phyloP scores from a whole-genome alignment of 2,797 vertebrate species.

The Garrulus glandarius region DNA sequence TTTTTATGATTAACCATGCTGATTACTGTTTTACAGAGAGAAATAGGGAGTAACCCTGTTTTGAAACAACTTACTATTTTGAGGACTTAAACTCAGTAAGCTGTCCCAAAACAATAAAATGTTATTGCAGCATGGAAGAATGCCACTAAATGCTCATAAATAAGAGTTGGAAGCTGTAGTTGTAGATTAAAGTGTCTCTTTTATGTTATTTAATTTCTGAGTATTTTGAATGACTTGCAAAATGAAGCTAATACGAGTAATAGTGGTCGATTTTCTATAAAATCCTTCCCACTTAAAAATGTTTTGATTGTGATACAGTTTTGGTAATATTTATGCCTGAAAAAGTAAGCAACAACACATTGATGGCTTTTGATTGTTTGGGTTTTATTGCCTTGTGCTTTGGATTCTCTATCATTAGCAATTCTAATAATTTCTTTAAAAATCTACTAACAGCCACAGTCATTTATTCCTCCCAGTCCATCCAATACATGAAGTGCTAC shows the following conservation, averaged over 20 bases:
- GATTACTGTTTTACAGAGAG: not conserved
- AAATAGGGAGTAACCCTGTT: not conserved
- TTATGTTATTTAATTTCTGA: not conserved
- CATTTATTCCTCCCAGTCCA: accelerated
- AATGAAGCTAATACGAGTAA: not conserved
- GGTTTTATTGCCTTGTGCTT: not conserved
- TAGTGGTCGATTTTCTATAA: not conserved
- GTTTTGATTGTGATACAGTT: not conserved
- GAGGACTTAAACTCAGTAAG: not conserved
- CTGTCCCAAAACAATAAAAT: not conserved
- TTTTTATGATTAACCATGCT: not conserved
- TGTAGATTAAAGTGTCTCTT: not conserved
- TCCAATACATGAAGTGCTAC: not conserved
- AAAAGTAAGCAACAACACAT: not conserved
- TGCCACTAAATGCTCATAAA: not conserved
- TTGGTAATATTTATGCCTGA: not conserved
- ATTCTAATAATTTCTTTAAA: not conserved
- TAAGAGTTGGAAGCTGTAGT: not conserved
- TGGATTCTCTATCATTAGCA: not conserved
- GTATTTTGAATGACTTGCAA: not conserved
- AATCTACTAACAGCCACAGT: not conserved
- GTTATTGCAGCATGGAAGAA: not conserved
- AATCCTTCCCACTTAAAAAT: not conserved
- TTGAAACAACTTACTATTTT: not conserved
- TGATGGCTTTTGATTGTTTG: not conserved